Conservation (phyloP, 1,140 invertebrate species). For the Drosophila cardini region DNA sequence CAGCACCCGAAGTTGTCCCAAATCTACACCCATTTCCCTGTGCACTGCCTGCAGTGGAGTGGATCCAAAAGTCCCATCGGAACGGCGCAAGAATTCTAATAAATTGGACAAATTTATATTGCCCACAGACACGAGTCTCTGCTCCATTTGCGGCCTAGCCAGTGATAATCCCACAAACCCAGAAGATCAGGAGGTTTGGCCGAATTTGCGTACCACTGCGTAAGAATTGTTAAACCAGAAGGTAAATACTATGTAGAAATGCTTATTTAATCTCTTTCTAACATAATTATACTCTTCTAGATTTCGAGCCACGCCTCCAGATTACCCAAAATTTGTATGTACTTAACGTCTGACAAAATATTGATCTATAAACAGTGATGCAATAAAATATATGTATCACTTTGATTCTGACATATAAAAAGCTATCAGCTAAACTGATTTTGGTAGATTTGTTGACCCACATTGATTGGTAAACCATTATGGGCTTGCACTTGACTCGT, state of each 20-base stretch:
- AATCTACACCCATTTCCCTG: not conserved
- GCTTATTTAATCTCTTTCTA: not conserved
- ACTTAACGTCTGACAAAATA: not conserved
- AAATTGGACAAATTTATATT: not conserved
- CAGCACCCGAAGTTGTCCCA: not conserved
- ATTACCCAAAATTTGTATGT: not conserved
- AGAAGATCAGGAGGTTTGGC: not conserved
- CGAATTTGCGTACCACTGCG: not conserved
- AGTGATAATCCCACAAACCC: not conserved
- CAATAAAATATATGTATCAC: not conserved
- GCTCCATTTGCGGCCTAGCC: constrained; percentile 19
- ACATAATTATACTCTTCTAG: not conserved
- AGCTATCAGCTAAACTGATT: not conserved
- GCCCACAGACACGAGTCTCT: not conserved
- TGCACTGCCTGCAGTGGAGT: not conserved
- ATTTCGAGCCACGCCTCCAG: not conserved
- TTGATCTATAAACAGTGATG: not conserved
- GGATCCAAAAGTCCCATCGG: not conserved
- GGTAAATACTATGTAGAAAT: not conserved
- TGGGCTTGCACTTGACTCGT: not conserved
- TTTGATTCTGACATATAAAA: constrained; percentile 14
- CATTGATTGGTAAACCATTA: constrained; percentile 31
- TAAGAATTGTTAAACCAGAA: not conserved
- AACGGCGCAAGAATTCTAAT: not conserved
- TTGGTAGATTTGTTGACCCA: constrained; percentile 36